Base-by-base conservation (phyloP, 2,113 vertebrate species). In the Noctilio leporinus region DNA sequence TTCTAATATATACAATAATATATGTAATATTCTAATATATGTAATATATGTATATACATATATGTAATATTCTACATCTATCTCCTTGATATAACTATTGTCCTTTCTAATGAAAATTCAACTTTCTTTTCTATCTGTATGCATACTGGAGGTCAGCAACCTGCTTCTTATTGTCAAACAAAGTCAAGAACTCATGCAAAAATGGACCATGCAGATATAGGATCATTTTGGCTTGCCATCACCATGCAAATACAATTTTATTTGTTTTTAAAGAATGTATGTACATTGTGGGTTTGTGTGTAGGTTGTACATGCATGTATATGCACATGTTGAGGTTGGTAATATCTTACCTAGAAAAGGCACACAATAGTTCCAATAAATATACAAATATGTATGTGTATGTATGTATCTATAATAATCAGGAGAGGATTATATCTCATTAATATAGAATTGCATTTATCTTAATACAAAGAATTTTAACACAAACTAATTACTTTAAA, bases 301-400 rank as follows among this genome's bases (percentile, higher is more conserved):
- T 2, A 4, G 3, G 47, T 55, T 8, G 57, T 7, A 40, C n/a
- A n/a, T 14, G 4, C 1, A 20, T 4, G 14, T 3, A 22, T 6
- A 12, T 57, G 26, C 1, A 40, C 7, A 51, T 67, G 40, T 3
- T 12, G 20, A 47, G 20, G 20, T 45, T 43, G 10, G 26, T 55
- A 73, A 53, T 53, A 35, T 51, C 24, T 73, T 55, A 80, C 0
- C 12, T 26, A 5, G 53, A 14, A 38, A 17, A 65, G 10, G 7
- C 33, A 45, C 17, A 76, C 12, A 43, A 7, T 2, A 35, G 38
- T 89, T 76, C 12, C 38, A 40, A 30, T 57, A 22, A 83, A 67
- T 67, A 38, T 24, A 65, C 33, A 65, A 0, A 2, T 20, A 26
- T 38, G 11, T 38, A 40, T 10, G 1, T 51, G 17, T 69, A 55